These are phyloP conservation scores for Galeopsomyia nigrocyanea DNA, from an alignment of 2,888 invertebrate genomes.

Conservation along the genomic window DNA sequence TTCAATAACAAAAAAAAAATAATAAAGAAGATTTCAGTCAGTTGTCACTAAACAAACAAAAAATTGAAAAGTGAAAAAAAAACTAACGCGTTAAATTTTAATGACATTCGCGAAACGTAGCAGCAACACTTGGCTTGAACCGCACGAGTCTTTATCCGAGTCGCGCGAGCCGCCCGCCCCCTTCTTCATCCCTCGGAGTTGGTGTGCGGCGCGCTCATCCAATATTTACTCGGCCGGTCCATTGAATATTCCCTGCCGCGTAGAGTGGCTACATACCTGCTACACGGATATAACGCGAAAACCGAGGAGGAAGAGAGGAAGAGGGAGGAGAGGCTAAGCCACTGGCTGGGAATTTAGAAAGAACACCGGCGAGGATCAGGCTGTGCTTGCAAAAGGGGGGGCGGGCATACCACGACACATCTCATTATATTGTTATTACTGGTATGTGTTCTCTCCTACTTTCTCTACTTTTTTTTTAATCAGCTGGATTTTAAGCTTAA, in stretches of 20 bases:
- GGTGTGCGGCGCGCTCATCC: slow-evolving; percentile 54
- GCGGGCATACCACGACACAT: no score
- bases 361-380: no score
- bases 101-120: slow-evolving; percentile 50
- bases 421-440: no score
- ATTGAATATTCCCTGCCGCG: slow-evolving; percentile 62
- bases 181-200: slow-evolving; percentile 25
- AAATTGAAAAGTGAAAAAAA: not conserved
- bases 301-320: not conserved
- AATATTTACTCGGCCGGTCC: slow-evolving; percentile 64
- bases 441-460: no score
- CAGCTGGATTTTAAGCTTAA: no score
- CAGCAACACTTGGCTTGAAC: not conserved
- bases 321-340: no score
- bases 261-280: slow-evolving; percentile 57
- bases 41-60: not conserved
- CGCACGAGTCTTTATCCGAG: not conserved
- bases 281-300: slow-evolving; percentile 55
- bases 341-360: no score
- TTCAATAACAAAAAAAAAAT: no score
- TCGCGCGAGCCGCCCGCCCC: slow-evolving; percentile 2
- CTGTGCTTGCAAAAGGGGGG: no score
- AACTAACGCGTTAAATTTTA: slow-evolving; percentile 56
- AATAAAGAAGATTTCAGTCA: no score
- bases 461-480: no score